Percentiles rank a stretch among this genome's conserved stretches.
Conservation (phyloP, 2,113 vertebrate species). For the Corythoichthys intestinalis region DNA sequence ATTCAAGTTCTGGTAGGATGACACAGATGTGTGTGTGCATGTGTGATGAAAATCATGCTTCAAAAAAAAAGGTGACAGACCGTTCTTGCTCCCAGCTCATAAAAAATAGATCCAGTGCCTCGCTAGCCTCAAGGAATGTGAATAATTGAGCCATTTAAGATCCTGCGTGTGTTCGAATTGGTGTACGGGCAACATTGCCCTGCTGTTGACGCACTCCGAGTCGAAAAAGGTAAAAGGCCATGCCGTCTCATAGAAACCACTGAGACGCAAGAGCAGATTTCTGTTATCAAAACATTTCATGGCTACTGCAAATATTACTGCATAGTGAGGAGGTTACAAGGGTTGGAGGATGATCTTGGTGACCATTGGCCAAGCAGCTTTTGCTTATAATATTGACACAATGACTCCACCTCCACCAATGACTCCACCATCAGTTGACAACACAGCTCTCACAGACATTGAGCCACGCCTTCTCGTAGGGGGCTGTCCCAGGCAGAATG, state of each 20-base stretch:
- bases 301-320: neutral
- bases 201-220: slow-evolving; percentile 3
- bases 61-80: slow-evolving; percentile 28
- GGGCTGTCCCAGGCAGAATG: too few species aligned
- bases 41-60: slow-evolving; percentile 48
- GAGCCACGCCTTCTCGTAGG: too few species aligned
- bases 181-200: slow-evolving; percentile 9
- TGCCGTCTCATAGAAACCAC: neutral
- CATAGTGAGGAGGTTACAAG: neutral
- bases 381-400: too few species aligned
- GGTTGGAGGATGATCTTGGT: neutral
- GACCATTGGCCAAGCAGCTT: too few species aligned
- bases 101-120: slow-evolving; percentile 59
- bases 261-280: neutral
- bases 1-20: slow-evolving; percentile 20
- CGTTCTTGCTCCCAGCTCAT: slow-evolving; percentile 47
- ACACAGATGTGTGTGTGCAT: slow-evolving; percentile 26
- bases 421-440: too few species aligned
- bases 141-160: slow-evolving; percentile 60
- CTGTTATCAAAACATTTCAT: neutral
- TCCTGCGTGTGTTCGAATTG: slow-evolving; percentile 25
- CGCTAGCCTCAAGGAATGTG: slow-evolving; percentile 57
- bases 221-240: slow-evolving; percentile 16
- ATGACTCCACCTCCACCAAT: too few species aligned
- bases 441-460: too few species aligned